phyloP scores from a whole-genome alignment of 2,888 invertebrate genomes.

The Busseola fusca region DNA sequence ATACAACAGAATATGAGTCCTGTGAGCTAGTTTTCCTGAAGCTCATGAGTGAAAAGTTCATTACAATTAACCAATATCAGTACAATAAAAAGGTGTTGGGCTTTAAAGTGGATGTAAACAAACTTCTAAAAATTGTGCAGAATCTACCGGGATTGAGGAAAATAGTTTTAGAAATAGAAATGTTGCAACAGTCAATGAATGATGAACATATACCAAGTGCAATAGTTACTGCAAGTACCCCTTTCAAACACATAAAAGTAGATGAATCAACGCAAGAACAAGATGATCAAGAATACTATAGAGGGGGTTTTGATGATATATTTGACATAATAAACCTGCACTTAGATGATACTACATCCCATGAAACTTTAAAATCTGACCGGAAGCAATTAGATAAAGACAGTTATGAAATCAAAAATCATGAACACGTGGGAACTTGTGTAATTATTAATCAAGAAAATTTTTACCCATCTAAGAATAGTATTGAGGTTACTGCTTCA shows the following conservation, averaged over 20 bases:
- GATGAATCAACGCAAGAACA: slow-evolving; percentile 49
- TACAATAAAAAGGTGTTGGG: slow-evolving; percentile 60
- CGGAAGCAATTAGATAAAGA: slow-evolving; percentile 65
- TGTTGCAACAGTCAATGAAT: slow-evolving; percentile 69
- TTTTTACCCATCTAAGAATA: slow-evolving; percentile 79
- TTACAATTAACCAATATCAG: slow-evolving; percentile 66
- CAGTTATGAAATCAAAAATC: slow-evolving; percentile 77
- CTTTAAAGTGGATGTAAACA: slow-evolving; percentile 67
- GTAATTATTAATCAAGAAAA: slow-evolving; percentile 83
- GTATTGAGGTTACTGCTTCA: slow-evolving; percentile 68
- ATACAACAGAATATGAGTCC: slow-evolving; percentile 74
- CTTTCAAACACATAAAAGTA: slow-evolving; percentile 51
- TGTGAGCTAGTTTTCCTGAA: slow-evolving; percentile 81
- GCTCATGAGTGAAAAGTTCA: slow-evolving; percentile 80
- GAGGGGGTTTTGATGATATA: slow-evolving; percentile 69
- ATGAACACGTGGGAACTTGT: slow-evolving; percentile 79
- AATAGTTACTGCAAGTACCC: slow-evolving; percentile 54
- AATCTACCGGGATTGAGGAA: slow-evolving; percentile 71
- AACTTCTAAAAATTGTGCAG: slow-evolving; percentile 75
- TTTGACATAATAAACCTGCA: slow-evolving; percentile 69
- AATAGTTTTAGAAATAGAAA: slow-evolving; percentile 70
- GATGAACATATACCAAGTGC: slow-evolving; percentile 46
- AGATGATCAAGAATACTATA: slow-evolving; percentile 34
- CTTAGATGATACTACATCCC: slow-evolving; percentile 59
- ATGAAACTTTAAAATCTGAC: slow-evolving; percentile 73